These are phyloP conservation scores for Danio choprae DNA, from an alignment of 2,797 vertebrate species.

Conservation along the genomic window DNA sequence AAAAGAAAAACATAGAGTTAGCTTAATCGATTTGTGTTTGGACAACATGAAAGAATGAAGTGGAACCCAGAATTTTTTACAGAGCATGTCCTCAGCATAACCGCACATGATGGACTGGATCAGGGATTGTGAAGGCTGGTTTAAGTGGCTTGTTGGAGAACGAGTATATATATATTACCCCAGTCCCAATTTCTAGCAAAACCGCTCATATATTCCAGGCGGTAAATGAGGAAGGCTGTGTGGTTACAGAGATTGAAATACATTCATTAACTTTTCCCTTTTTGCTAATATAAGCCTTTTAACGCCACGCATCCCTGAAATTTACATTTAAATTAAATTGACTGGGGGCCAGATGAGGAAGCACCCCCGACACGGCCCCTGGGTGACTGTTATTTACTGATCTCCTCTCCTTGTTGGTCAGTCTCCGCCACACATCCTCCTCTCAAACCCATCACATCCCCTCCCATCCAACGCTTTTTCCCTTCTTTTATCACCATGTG, in stretches of 20 bases:
- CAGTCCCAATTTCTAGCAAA: constrained; percentile 35
- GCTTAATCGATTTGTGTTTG: no score
- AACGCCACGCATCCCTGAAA: constrained; percentile 56
- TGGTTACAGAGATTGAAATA: constrained; percentile 62
- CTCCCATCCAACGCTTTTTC: constrained; percentile 13
- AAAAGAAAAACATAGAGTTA: no score
- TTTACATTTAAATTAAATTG: constrained; percentile 69
- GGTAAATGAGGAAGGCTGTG: constrained; percentile 53
- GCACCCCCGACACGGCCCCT: constrained; percentile 44
- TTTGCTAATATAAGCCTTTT: constrained; percentile 66
- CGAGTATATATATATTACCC: constrained; percentile 27
- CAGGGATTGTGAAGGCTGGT: constrained; percentile 42
- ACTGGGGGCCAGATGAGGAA: constrained; percentile 62
- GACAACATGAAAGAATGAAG: no score
- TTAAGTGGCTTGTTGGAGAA: constrained; percentile 38
- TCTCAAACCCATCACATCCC: constrained; percentile 12
- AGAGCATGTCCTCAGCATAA: background rate
- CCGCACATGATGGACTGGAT: constrained; percentile 24
- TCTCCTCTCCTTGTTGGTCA: constrained; percentile 48
- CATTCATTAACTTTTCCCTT: constrained; percentile 63
- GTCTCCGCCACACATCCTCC: background rate
- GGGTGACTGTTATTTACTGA: constrained; percentile 62
- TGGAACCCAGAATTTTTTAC: no score
- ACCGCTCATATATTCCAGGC: constrained; percentile 49
- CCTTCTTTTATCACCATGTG: background rate